Base-by-base conservation (phyloP, 1,140 invertebrate genomes). In the Drosophila teissieri region DNA sequence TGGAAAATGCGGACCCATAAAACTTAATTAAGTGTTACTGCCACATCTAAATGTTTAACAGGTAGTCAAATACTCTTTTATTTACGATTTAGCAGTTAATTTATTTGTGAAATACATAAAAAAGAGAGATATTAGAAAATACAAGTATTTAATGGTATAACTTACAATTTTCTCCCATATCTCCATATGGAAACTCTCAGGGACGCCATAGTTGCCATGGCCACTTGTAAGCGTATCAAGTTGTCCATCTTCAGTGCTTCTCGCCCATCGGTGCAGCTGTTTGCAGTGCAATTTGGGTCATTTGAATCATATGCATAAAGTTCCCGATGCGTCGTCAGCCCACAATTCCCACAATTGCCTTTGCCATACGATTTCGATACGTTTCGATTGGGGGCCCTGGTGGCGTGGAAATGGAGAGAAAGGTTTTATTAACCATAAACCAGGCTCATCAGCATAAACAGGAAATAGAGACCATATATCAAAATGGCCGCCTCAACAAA, bases 271-370 rank as follows among this genome's bases (percentile, higher is more conserved):
- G 15, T 74, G 68, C 63, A 78, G 83, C 55, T 86, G 84, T 89
- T 89, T 89, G 85, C 57, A 63, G 42, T 84, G 69, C 85, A 89
- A 89, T 89, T 89, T 89, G 65, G 84, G 84, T 89, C 84, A 89
- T 80, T 70, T 80, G 73, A 89, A 82, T 84, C 80, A 89, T 89
- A 89, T 86, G 75, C 78, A 88, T 84, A 79, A 78, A 89, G 78
- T 83, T 76, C 79, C 60, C 67, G 31, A 31, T 31, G 31, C 31
- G 58, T 64, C 52, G 48, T 64, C 51, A 24, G 39, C 75, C 31
- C 31, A 31, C 31, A 31, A 10, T 77, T 77, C 74, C 74, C 74
- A 77, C 74, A 88, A 85, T 73, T 75, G 78, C 62, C 67, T 76
- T 82, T 78, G 51, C 68, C 61, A 73, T 77, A 44, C 53, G 40